Base-by-base conservation (phyloP, 2,888 invertebrate genomes). In the Drosophila neonasuta region DNA sequence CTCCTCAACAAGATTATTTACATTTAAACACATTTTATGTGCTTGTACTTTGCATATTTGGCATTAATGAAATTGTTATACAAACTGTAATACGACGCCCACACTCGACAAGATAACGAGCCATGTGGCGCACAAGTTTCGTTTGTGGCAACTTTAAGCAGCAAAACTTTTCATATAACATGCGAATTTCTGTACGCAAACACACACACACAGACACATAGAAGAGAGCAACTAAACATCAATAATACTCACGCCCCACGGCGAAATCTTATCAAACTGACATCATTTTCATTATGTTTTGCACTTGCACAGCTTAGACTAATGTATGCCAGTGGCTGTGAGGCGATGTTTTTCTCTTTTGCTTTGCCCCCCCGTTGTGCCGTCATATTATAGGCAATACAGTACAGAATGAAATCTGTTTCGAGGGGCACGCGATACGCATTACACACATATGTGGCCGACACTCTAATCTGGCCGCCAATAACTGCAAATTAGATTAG, bases 401-500 rank as follows among this genome's bases (percentile, higher is more conserved):
- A 61, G 62, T 70, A 68, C 50, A 58, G 58, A 68, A 72, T 61
- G 75, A 50, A 73, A 77, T 71, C 68, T 66, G 30, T 48, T 61
- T 51, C 10, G 41, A 34, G 24, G 39, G 36, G 56, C 79, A 71
- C 68, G 71, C 74, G 54, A 86, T 68, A 68, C 71, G 68, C 86
- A 83, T 80, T 80, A 74, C 68, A 60, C 80, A 80, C 84, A 81
- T 78, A 57, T 77, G 80, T 71, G 68, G 71, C 74, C 36, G n/a
- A 6, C 5, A 66, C 62, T 73, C 73, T 86, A 80, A 81, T 86
- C 81, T 86, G 64, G 64, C 61, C 59, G 63, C 81, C 81, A 86
- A 82, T 86, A 86, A 82, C 85, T 77, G 87, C 82, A 86, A 82
- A 82, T 82, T 86, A 82, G 85, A 82, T 82, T 82, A 82, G 87